Evolutionary conservation across 2,888 invertebrate genomes (phyloP).

Genomic region (Gymnocheta viridis): DNA sequence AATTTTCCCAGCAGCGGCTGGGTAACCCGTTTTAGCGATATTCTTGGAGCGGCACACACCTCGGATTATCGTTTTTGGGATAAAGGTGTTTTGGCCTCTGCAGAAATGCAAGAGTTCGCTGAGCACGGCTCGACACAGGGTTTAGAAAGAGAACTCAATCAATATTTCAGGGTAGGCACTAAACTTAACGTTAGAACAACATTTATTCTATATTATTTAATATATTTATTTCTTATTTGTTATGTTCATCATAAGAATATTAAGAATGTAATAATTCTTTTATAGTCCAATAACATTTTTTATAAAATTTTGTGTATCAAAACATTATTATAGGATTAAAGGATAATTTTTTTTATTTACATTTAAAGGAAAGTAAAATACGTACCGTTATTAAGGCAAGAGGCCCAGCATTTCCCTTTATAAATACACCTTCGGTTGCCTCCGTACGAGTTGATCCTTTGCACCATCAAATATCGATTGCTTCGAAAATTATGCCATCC

Average conservation of each 20-base stretch:
- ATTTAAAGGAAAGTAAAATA: conserved; percentile 88
- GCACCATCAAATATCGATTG: conserved; percentile 96
- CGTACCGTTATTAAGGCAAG: conserved; percentile 97
- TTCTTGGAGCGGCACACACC: conserved; percentile 96
- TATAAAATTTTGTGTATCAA: too few relatives aligned
- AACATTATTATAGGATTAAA: too few relatives aligned
- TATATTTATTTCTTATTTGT: too few relatives aligned
- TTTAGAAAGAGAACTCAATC: conserved; percentile 95
- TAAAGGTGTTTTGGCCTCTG: conserved; percentile 91
- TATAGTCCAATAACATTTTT: too few relatives aligned
- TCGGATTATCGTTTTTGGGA: conserved; percentile 95
- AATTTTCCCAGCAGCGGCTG: conserved; percentile 95
- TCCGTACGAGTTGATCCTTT: conserved; percentile 94
- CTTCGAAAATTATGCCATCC: conserved; percentile 97
- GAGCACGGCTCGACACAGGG: conserved; percentile 95
- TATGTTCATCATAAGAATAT: too few relatives aligned
- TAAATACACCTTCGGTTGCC: conserved; percentile 91
- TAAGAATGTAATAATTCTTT: too few relatives aligned
- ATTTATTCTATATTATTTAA: too few relatives aligned
- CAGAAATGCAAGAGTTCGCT: conserved; percentile 94
- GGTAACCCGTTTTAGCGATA: conserved; percentile 96
- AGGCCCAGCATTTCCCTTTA: conserved; percentile 93
- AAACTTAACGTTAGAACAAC: neutral
- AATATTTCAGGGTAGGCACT: conserved; percentile 83
- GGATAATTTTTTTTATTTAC: neutral